Conservation (phyloP, 35 echinoderm and acorn worm genomes). For the Eucidaris tribuloides region DNA sequence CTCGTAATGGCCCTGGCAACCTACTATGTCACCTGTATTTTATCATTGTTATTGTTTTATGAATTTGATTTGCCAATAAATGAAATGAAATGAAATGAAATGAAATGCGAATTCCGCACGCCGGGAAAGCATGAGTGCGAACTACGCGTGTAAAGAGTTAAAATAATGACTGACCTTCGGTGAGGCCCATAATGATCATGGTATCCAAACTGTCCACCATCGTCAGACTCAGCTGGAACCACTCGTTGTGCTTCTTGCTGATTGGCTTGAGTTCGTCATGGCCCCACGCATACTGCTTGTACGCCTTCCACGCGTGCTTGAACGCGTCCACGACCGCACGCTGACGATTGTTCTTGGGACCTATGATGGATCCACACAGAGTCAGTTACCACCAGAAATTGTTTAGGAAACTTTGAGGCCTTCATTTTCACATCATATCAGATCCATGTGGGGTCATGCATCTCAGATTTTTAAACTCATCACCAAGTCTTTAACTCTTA, state of each 20-base stretch:
- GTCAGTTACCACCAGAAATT: not conserved
- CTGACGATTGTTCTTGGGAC: conserved; percentile 81
- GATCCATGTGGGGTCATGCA: not conserved
- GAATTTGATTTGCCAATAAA: too few relatives aligned
- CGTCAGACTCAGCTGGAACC: conserved; percentile 91
- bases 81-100: too few relatives aligned
- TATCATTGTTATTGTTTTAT: too few relatives aligned
- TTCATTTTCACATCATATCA: not conserved
- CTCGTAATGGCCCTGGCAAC: too few relatives aligned
- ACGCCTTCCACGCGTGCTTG: conserved; percentile 91
- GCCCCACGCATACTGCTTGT: conserved; percentile 88
- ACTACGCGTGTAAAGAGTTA: too few relatives aligned
- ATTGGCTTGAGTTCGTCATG: conserved; percentile 95
- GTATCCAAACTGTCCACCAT: conserved; percentile 88
- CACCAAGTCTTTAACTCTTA: not conserved
- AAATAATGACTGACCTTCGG: conserved; percentile 84
- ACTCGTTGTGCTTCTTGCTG: conserved; percentile 63
- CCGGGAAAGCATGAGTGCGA: too few relatives aligned
- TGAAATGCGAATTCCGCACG: too few relatives aligned
- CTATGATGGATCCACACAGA: conserved; percentile 3
- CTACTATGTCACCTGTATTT: too few relatives aligned
- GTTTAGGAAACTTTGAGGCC: not conserved
- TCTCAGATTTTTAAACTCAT: not conserved
- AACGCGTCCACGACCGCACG: conserved; percentile 89
- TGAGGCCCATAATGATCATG: conserved; percentile 91